Conservation (phyloP, 1,140 invertebrate genomes). For the Camponotus vicinus region DNA sequence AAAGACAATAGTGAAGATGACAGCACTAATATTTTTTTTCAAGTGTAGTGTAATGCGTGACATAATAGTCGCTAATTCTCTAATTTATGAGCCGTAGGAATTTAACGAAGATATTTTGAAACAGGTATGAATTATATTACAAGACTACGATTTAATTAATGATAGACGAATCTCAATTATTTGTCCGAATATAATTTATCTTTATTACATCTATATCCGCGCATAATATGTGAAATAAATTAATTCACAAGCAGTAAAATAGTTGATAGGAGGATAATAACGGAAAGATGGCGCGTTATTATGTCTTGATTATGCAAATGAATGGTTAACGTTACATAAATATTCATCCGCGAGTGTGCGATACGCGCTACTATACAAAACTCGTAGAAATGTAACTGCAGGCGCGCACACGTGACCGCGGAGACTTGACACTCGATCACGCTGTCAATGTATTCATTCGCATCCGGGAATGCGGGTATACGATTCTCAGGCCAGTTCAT, state of each 20-base stretch:
- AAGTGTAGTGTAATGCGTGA: no score
- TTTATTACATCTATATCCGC: background rate
- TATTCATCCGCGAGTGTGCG: constrained; percentile 18
- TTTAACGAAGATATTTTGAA: no score
- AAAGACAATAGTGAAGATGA: constrained; percentile 72
- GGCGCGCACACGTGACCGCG: constrained; percentile 21
- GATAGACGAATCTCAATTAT: background rate
- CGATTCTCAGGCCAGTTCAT: constrained; percentile 51
- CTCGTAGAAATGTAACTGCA: constrained; percentile 10
- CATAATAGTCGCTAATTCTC: no score
- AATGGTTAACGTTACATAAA: background rate
- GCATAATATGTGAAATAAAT: background rate
- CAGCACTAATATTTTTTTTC: constrained; percentile 72
- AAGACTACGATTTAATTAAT: background rate
- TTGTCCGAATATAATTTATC: background rate
- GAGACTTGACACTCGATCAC: constrained; percentile 66
- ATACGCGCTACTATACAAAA: background rate
- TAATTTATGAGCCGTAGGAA: no score
- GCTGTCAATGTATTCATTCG: constrained; percentile 62
- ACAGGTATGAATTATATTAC: constrained; percentile 1
- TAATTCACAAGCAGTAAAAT: constrained; percentile 3
- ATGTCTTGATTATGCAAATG: constrained; percentile 21
- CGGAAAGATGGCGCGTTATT: background rate
- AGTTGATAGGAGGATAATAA: background rate
- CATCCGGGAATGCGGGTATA: constrained; percentile 71